Base-by-base conservation (phyloP, 2,113 vertebrate genomes). In the Pelmatolapia mariae region DNA sequence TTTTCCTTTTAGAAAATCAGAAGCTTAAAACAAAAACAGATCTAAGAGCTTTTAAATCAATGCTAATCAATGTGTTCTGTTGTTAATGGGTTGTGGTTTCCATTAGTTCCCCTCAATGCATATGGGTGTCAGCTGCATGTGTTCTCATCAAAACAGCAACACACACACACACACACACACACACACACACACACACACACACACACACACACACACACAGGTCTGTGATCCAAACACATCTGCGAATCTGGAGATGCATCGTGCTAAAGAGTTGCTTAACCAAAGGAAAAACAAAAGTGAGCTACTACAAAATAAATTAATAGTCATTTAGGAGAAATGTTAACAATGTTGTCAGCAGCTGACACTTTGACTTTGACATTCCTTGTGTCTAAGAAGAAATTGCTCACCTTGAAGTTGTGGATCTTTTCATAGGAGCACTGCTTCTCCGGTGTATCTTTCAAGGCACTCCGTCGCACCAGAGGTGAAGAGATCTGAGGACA, bases 321-420 rank as follows among this genome's bases (percentile, higher is more conserved):
- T 78, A 50, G 26, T 18, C 15, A 45, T 76, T 78, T 50, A 50
- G 24, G 43, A 78, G 45, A 47, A 50, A 76, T 78, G 43, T 78
- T 29, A 78, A 78, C 71, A 50, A n/a, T 31, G 7, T 8, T 33
- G 45, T 78, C 52, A 59, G 54, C 53, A 59, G 15, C 56, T 13
- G 16, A 38, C 16, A 78, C 45, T 50, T 8, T 78, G 43, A 50
- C 71, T 50, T n/a, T n/a, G n/a, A n/a, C 5, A 83, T 50, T 52
- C 45, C 50, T 47, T 33, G 38, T 15, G 24, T 13, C 8, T n/a
- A 85, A 52, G 83, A 95, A 89, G 93, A 92, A 92, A 83, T 78
- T 31, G 7, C 97, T 98, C 96, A 99, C 99, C 98, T 99, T 99
- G 88, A 99, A 99, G 96, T 99, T 99, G 96, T 99, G 99, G 87